A percentile compares a stretch with the other conserved stretches of the same genome.
Conservation (phyloP, 2,888 invertebrate species). For the Papilio elwesi region DNA sequence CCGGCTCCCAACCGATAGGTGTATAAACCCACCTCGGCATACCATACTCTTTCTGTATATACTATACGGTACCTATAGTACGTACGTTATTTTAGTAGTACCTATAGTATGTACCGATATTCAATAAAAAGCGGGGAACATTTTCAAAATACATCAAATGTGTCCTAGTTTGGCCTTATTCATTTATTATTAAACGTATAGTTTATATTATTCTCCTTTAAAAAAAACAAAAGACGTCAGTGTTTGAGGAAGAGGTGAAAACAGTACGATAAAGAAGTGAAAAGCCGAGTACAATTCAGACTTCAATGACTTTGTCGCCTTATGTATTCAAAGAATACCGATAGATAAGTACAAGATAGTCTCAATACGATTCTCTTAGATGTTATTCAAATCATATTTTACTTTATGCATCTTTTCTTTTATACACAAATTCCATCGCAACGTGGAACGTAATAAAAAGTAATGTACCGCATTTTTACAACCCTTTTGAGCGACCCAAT, state of each 20-base stretch:
- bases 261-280: background rate
- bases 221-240: too few relatives aligned
- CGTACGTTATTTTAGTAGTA: too few relatives aligned
- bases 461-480: conserved; percentile 30
- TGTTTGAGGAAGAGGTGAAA: background rate
- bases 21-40: too few relatives aligned
- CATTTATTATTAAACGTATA: too few relatives aligned
- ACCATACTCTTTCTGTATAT: too few relatives aligned
- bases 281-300: background rate
- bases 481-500: conserved; percentile 25
- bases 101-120: too few relatives aligned
- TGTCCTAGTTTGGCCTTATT: too few relatives aligned
- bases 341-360: background rate
- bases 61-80: too few relatives aligned
- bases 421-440: conserved; percentile 18
- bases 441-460: conserved; percentile 15
- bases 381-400: conserved; percentile 4
- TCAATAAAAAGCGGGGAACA: too few relatives aligned
- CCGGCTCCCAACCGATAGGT: background rate
- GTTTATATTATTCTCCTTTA: too few relatives aligned
- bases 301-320: background rate
- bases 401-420: background rate
- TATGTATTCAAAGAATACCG: background rate
- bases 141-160: too few relatives aligned
- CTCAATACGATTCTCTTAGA: conserved; percentile 9